Percentiles rank a stretch among this genome's conserved stretches.
Evolutionary conservation across 2,797 vertebrate genomes (phyloP).

Genomic region (Pseudochaenichthys georgianus): DNA sequence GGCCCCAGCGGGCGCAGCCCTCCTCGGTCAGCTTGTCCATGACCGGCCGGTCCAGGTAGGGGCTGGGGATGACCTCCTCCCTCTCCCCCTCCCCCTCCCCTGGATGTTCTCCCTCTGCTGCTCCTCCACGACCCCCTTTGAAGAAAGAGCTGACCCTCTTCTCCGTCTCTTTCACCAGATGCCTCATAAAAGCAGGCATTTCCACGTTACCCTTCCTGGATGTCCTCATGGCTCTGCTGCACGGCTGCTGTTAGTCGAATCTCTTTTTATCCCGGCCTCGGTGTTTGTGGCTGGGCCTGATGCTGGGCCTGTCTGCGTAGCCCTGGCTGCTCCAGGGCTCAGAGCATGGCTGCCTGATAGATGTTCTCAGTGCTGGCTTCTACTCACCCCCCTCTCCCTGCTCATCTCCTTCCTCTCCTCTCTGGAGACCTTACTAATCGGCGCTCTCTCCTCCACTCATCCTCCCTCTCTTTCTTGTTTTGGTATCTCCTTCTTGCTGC

Average conservation of each 20-base stretch:
- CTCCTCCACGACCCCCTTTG: conserved; percentile 80
- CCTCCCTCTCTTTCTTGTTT: conserved; percentile 60
- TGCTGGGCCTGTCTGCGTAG: conserved; percentile 70
- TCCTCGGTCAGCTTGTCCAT: conserved; percentile 85
- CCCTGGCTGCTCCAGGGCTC: conserved; percentile 73
- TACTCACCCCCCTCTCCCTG: conserved; percentile 51
- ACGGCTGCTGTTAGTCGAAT: conserved; percentile 42
- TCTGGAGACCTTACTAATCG: conserved; percentile 71
- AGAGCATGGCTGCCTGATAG: conserved; percentile 77
- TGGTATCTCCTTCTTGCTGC: conserved; percentile 61
- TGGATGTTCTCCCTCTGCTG: conserved; percentile 71
- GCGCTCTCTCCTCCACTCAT: conserved; percentile 57
- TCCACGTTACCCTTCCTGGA: conserved; percentile 83
- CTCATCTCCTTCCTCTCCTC: conserved; percentile 64
- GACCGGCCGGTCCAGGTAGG: conserved; percentile 84
- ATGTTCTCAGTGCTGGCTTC: conserved; percentile 68
- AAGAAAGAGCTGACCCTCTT: conserved; percentile 88
- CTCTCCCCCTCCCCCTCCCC: conserved; percentile 65
- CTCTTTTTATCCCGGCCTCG: conserved; percentile 38
- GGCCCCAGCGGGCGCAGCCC: conserved; percentile 77
- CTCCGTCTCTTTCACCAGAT: conserved; percentile 87
- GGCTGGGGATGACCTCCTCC: conserved; percentile 79
- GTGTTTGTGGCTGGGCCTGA: conserved; percentile 58
- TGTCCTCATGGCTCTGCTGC: conserved; percentile 77
- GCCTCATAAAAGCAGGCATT: conserved; percentile 86